phyloP scores from a whole-genome alignment of 2,888 invertebrate species.

The Erebia ligea region DNA sequence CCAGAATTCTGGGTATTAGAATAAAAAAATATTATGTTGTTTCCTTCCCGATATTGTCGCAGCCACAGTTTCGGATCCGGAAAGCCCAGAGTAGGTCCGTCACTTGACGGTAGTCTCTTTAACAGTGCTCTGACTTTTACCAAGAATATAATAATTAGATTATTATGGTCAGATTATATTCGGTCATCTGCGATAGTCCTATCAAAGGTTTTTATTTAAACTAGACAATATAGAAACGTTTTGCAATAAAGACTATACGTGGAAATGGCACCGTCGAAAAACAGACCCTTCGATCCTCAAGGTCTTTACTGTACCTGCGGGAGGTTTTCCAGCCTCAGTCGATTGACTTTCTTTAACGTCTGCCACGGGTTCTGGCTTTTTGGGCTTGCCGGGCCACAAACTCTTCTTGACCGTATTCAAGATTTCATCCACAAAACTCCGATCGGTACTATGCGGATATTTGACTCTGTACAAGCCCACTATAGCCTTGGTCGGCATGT shows the following conservation, averaged over 20 bases:
- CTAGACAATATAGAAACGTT: constrained; percentile 2
- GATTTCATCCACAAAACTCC: constrained; percentile 40
- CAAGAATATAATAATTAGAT: not conserved
- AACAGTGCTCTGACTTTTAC: not conserved
- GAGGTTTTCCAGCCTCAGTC: constrained; percentile 21
- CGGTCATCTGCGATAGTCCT: not conserved
- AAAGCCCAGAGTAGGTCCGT: not conserved
- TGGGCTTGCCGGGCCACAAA: constrained; percentile 22
- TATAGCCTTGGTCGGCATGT: constrained; percentile 35
- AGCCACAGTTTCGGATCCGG: not conserved
- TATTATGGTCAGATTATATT: not conserved
- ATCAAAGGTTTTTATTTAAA: not conserved
- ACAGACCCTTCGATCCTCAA: not conserved
- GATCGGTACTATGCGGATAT: constrained; percentile 44
- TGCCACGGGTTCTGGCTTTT: not conserved
- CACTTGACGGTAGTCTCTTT: not conserved
- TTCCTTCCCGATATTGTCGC: not conserved
- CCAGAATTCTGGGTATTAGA: not conserved
- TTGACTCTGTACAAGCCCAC: constrained; percentile 43
- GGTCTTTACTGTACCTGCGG: constrained; percentile 20
- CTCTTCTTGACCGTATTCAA: constrained; percentile 40
- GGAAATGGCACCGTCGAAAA: constrained; percentile 3
- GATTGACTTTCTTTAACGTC: not conserved
- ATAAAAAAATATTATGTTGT: not conserved
- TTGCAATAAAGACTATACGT: constrained; percentile 1